Evolutionary conservation across 1,140 invertebrate species (phyloP), one percentile per base, ranked within the genome.

Genomic region (Camponotus floridanus): DNA sequence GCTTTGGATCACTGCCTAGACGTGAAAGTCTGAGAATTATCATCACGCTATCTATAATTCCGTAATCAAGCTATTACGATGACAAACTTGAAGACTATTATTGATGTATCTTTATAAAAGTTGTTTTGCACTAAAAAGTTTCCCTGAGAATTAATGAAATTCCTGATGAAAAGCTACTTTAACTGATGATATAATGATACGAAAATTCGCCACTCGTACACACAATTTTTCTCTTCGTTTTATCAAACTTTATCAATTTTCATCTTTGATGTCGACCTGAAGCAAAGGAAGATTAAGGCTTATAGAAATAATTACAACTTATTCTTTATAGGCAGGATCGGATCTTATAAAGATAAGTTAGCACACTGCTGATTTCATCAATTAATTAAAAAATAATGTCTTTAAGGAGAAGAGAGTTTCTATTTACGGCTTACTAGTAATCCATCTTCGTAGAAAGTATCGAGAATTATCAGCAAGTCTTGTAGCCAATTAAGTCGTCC

Each of bases 1-100:
- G 73, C 79, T 83, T 83, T 83, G 79, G 79, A 83, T 62, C 55
- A 21, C 55, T 83, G 79, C 79, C 68, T 83, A 48, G 51, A 48
- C 55, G 18, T 18, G 26, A 83, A 51, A 62, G 67, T 83, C 67
- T 31, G 39, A 81, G 55, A 45, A 42, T 59, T 33, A 15, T 26
- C 2, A 39, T 18, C 67, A 51, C 51, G 9, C 4, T 51, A 51
- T 33, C 26, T 18, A n/a, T 36, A 78, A 70, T 51, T 51, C 78
- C 18, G 64, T 70, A 81, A 81, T 81, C 39, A 18, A 42, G 48
- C 79, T 59, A 61, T 59, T 45, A 36, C 61, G 26, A 26, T 26
- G 26, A 26, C 26, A 45, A 67, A 13, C 36, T 81, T 59, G 11
- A 15, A 42, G 9, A 39, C 6, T 33, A 36, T 57, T 42, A 3